phyloP scores from a whole-genome alignment of 1,140 invertebrate species.

The Lepidurus arcticus region DNA sequence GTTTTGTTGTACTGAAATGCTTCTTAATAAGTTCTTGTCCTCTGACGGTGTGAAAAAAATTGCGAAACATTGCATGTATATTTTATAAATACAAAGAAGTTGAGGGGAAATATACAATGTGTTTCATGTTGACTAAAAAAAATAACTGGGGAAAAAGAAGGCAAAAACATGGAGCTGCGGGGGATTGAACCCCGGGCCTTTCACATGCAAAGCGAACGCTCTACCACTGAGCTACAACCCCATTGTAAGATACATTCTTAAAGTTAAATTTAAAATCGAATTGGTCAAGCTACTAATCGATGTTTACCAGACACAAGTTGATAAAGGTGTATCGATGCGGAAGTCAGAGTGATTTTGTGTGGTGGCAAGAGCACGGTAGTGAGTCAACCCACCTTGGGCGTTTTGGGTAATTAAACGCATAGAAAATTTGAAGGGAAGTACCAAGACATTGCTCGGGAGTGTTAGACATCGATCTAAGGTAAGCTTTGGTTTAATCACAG shows the following conservation, averaged over 20 bases:
- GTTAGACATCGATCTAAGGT: background rate
- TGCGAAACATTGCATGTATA: too few species aligned
- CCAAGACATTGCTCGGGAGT: background rate
- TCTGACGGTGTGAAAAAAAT: too few species aligned
- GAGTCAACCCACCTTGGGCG: background rate
- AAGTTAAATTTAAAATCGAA: background rate
- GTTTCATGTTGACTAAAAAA: too few species aligned
- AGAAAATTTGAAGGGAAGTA: background rate
- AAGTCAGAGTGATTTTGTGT: conserved; percentile 2
- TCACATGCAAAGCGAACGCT: conserved; percentile 91
- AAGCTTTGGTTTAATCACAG: too few species aligned
- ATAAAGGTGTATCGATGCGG: background rate
- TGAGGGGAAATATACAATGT: too few species aligned
- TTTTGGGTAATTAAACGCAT: background rate
- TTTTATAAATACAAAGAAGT: too few species aligned
- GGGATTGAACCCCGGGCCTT: conserved; percentile 85
- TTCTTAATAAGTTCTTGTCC: too few species aligned
- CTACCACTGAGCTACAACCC: conserved; percentile 78
- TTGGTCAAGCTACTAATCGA: background rate
- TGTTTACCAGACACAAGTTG: background rate
- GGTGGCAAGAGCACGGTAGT: background rate
- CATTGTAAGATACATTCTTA: conserved; percentile 36
- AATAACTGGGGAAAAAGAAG: too few species aligned
- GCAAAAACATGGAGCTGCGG: conserved; percentile 54
- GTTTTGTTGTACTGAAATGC: too few species aligned